These are phyloP conservation scores for Ichneumon xanthorius DNA, from an alignment of 2,888 invertebrate species.

Conservation along the genomic window DNA sequence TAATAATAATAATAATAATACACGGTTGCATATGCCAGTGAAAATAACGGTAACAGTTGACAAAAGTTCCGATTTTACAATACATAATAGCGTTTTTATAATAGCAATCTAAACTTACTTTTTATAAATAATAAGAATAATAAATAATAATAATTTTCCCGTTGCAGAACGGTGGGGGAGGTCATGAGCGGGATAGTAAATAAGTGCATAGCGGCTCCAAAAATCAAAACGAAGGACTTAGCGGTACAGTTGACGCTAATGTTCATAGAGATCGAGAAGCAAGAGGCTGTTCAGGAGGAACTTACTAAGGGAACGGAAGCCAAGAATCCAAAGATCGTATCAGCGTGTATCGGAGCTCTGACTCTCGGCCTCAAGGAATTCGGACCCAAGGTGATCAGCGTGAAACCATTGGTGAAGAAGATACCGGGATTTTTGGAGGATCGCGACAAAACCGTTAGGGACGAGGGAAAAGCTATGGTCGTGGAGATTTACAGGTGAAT, in stretches of 20 bases:
- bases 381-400: slow-evolving; percentile 95
- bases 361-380: slow-evolving; percentile 94
- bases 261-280: slow-evolving; percentile 98
- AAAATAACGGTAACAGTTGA: too few species aligned
- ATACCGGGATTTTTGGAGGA: slow-evolving; percentile 94
- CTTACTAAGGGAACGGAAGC: slow-evolving; percentile 96
- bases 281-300: slow-evolving; percentile 95
- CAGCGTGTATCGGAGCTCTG: slow-evolving; percentile 92
- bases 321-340: slow-evolving; percentile 98
- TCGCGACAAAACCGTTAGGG: slow-evolving; percentile 95
- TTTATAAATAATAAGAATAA: neutral
- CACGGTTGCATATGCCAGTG: too few species aligned
- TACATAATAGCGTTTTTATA: too few species aligned
- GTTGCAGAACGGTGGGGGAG: slow-evolving; percentile 91
- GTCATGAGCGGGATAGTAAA: slow-evolving; percentile 95
- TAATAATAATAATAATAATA: too few species aligned
- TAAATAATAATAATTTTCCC: slow-evolving; percentile 3
- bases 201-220: slow-evolving; percentile 97
- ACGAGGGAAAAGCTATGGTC: slow-evolving; percentile 96
- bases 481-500: slow-evolving; percentile 94
- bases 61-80: too few species aligned
- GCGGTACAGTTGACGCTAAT: slow-evolving; percentile 95
- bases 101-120: too few species aligned
- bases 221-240: slow-evolving; percentile 95
- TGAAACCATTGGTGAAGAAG: slow-evolving; percentile 96